phyloP scores from a whole-genome alignment of 53 echinoderm and acorn worm genomes.

The Paracentrotus lividus region DNA sequence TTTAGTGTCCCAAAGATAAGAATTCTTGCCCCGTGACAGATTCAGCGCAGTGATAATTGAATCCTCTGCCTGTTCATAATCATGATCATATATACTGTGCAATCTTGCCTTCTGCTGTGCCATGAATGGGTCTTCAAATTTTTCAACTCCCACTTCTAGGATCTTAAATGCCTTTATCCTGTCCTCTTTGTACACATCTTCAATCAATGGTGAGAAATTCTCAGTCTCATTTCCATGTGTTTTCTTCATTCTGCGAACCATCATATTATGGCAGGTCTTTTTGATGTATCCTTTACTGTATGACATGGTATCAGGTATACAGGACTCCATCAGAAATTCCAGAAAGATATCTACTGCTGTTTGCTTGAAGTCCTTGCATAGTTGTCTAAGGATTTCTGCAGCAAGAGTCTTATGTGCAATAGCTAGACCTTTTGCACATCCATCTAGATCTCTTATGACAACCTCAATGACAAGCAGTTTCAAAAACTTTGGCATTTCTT shows the following conservation, averaged over 20 bases:
- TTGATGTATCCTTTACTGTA: slow-evolving; percentile 55
- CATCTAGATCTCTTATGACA: slow-evolving; percentile 53
- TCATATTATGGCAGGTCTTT: slow-evolving; percentile 69
- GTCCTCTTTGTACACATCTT: slow-evolving; percentile 56
- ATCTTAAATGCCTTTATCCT: slow-evolving; percentile 65
- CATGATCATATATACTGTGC: neutral
- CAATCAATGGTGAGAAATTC: slow-evolving; percentile 82
- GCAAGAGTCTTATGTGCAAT: slow-evolving; percentile 79
- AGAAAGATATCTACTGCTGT: slow-evolving; percentile 53
- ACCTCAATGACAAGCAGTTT: slow-evolving; percentile 63
- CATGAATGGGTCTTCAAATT: slow-evolving; percentile 63
- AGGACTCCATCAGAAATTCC: slow-evolving; percentile 69
- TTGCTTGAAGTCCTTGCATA: slow-evolving; percentile 47
- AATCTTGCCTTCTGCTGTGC: slow-evolving; percentile 77
- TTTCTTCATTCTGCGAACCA: slow-evolving; percentile 73
- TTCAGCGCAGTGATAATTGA: slow-evolving; percentile 69
- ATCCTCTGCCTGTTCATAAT: slow-evolving; percentile 60
- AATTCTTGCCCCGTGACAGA: slow-evolving; percentile 36
- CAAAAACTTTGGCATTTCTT: slow-evolving; percentile 54
- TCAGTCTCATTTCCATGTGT: slow-evolving; percentile 67
- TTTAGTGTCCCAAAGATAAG: slow-evolving; percentile 82
- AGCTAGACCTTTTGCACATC: slow-evolving; percentile 63
- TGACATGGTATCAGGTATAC: slow-evolving; percentile 59
- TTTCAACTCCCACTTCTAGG: slow-evolving; percentile 58
- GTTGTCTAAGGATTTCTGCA: slow-evolving; percentile 68